Conservation (phyloP, 2,797 vertebrate genomes). For the Sylvilagus floridanus region DNA sequence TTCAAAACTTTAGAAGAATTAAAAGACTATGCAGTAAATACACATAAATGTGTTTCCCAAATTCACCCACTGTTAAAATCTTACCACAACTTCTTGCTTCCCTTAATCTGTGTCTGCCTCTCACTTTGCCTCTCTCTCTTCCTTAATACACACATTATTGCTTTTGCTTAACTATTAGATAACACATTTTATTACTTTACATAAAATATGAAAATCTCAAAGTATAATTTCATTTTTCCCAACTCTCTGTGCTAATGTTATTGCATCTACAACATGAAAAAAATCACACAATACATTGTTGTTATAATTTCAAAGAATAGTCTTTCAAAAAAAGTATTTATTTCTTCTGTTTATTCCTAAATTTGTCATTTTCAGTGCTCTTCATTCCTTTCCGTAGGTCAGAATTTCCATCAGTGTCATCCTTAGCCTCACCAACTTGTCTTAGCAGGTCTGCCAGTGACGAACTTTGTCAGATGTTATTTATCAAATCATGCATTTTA, state of each 20-base stretch:
- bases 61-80: neutral
- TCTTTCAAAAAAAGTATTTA: neutral
- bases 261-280: neutral
- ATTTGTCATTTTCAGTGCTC: neutral
- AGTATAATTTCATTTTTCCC: neutral
- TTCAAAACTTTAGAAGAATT: neutral
- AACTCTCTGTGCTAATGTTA: neutral
- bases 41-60: neutral
- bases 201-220: neutral
- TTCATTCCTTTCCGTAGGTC: neutral
- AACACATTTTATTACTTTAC: neutral
- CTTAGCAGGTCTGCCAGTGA: neutral
- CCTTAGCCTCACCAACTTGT: neutral
- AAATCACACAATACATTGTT: neutral
- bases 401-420: neutral
- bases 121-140: neutral
- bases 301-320: neutral
- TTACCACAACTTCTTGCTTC: neutral
- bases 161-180: neutral
- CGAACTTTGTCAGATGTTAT: neutral
- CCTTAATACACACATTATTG: neutral
- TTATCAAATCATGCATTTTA: neutral
- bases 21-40: constrained; percentile 2
- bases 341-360: neutral
- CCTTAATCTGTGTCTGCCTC: neutral